These are phyloP conservation scores for Mactra quadrangularis DNA, from an alignment of 1,140 invertebrate species.

Conservation along the genomic window DNA sequence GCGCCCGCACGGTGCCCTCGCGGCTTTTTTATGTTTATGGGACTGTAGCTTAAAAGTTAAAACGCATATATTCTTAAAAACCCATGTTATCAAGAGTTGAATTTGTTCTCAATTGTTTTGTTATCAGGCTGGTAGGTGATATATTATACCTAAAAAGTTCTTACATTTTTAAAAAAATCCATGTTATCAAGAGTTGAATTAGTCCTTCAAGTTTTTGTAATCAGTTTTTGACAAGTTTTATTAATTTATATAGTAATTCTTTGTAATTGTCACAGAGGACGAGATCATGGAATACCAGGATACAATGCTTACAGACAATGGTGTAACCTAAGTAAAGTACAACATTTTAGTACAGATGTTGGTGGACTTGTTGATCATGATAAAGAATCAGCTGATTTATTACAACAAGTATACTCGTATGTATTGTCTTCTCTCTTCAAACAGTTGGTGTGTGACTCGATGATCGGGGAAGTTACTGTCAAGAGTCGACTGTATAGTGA, in stretches of 20 bases:
- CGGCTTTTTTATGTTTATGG: no score
- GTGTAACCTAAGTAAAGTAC: slow-evolving; percentile 77
- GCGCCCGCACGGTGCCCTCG: no score
- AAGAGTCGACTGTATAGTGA: no score
- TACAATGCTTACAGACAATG: slow-evolving; percentile 62
- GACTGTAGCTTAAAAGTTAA: no score
- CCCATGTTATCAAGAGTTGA: no score
- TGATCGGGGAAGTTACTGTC: no score
- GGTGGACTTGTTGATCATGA: slow-evolving; percentile 46
- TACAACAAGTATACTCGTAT: slow-evolving; percentile 24
- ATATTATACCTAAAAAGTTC: not conserved
- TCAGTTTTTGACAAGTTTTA: not conserved
- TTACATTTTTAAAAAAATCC: not conserved
- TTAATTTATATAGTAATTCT: no score
- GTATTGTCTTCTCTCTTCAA: no score
- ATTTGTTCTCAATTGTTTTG: no score
- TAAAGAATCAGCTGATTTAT: slow-evolving; percentile 1
- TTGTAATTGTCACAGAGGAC: slow-evolving; percentile 85
- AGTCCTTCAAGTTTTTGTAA: not conserved
- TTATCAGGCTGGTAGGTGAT: no score
- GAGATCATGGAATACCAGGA: slow-evolving; percentile 93
- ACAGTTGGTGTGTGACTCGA: no score
- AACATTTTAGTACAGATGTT: slow-evolving; percentile 85
- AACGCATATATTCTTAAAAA: no score
- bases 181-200: not conserved